A percentile compares a stretch with the other conserved stretches of the same genome.
Evolutionary conservation across 2,888 invertebrate genomes (phyloP).

Genomic region (Drosophila engyochracea): DNA sequence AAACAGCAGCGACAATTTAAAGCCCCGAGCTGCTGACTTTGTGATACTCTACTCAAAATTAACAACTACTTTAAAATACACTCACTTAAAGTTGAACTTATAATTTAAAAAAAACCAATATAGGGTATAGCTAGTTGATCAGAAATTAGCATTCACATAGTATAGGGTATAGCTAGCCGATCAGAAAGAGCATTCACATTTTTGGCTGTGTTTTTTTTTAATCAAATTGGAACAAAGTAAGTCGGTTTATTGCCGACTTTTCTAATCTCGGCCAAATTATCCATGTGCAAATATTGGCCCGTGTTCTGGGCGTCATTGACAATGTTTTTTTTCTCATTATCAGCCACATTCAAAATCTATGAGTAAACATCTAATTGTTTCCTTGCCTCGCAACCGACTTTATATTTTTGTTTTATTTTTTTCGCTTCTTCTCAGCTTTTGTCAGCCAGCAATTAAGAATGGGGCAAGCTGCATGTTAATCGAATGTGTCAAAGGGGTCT

Average conservation of each 20-base stretch:
- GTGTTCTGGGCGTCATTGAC: constrained; percentile 46
- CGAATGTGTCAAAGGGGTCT: constrained; percentile 8
- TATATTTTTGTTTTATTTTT: not conserved
- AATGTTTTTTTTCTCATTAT: constrained; percentile 50
- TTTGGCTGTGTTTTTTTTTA: rapidly evolving
- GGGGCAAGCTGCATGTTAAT: constrained; percentile 23
- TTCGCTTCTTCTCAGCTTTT: constrained; percentile 10
- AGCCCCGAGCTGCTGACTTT: not conserved
- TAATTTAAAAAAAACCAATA: not conserved
- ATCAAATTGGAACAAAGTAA: not conserved
- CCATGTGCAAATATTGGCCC: constrained; percentile 31
- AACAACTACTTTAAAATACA: not conserved
- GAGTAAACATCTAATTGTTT: constrained; percentile 52
- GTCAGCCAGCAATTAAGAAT: constrained; percentile 1
- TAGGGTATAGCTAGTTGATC: not conserved
- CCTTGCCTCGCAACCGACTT: constrained; percentile 7
- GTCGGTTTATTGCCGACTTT: constrained; percentile 18
- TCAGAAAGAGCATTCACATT: not conserved
- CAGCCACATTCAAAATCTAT: constrained; percentile 44
- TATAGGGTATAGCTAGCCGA: too few species aligned
- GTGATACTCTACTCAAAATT: constrained; percentile 12
- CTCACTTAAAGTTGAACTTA: not conserved
- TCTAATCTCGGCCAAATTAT: constrained; percentile 40
- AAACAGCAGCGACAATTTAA: constrained; percentile 12
- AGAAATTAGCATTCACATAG: not conserved